A percentile compares a stretch with the other conserved stretches of the same genome.
Conservation (phyloP, 1,140 invertebrate species). For the Sycobia sp. region DNA sequence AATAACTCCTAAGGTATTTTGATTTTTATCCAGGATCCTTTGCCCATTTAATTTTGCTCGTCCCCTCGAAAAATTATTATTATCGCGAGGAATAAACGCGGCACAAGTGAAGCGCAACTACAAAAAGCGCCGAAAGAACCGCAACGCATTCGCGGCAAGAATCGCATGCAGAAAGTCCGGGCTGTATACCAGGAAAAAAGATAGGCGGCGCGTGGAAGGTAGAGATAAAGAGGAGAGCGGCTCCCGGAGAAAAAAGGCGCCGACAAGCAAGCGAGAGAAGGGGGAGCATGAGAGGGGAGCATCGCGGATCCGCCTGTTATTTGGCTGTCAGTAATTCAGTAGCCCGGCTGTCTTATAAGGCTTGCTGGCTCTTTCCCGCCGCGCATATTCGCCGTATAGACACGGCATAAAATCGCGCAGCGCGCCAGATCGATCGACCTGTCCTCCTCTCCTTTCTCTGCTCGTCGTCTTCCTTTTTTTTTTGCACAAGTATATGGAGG, state of each 20-base stretch:
- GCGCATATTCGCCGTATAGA: neutral
- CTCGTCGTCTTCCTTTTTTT: constrained; percentile 19
- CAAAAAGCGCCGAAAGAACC: constrained; percentile 16
- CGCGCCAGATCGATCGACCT: constrained; percentile 46
- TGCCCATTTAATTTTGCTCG: too few relatives aligned
- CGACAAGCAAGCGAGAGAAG: constrained; percentile 41
- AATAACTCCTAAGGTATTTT: too few relatives aligned
- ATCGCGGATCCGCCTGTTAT: constrained; percentile 49
- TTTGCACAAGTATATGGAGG: neutral
- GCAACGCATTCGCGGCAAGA: neutral
- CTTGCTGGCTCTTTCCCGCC: neutral
- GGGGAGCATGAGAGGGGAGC: constrained; percentile 40
- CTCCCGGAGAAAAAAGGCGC: constrained; percentile 18
- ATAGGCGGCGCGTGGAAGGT: constrained; percentile 15
- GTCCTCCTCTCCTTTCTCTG: constrained; percentile 34
- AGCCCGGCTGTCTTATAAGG: constrained; percentile 43
- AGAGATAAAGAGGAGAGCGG: constrained; percentile 14
- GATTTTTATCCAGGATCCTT: too few relatives aligned
- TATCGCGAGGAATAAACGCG: neutral
- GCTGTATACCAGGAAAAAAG: too few relatives aligned
- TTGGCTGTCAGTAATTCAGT: constrained; percentile 56
- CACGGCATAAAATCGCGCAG: neutral
- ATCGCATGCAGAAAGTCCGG: constrained; percentile 2
- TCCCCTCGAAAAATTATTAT: too few relatives aligned
- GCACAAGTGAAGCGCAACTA: neutral